Base-by-base conservation (phyloP, 2,797 vertebrate species). In the Brachyalestes nurse region DNA sequence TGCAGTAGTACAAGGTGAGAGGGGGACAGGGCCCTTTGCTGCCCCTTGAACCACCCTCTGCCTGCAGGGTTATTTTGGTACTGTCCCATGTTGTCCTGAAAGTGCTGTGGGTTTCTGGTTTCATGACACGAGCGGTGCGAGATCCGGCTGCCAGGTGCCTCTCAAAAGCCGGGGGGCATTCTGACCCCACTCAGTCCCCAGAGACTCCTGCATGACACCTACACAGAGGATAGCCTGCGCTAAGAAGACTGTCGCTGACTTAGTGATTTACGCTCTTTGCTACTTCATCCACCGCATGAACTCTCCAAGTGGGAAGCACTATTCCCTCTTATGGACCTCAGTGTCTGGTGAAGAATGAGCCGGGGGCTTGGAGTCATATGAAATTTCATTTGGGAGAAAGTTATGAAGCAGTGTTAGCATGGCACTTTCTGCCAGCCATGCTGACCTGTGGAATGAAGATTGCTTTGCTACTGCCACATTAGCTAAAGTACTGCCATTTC, bases 1-100 rank as follows among this genome's bases (percentile, higher is more conserved):
- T 64, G 60, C 61, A 58, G 69, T 62, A 47, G 21, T 7, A 53
- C 65, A 79, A 49, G 13, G 0, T 13, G 12, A 51, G 47, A 13
- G 47, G 12, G 10, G 47, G 34, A 34, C 47, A 51, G 47, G 64
- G 28, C 57, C 16, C 49, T 79, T 21, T 64, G 55, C 34, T n/a
- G 64, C 34, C 62, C 10, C 21, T 40, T 19, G 34, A 25, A 19
- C 62, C 75, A 69, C 77, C 34, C 66, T 49, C 38, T 1, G 45
- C 49, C 64, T 64, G 13, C 40, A 55, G 77, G 83, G 73, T 71
- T 88, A 87, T 87, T 86, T 87, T 79, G 6, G 78, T 78, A 23
- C 57, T 45, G 58, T 74, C 72, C 64, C 25, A 7, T 23, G 74
- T 70, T 58, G 25, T 62, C 23, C 23, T 78, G 67, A 61, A 74